A percentile compares a stretch with the other conserved stretches of the same genome.
Evolutionary conservation across 2,797 vertebrate genomes (phyloP).

Genomic region (Argentina silus): DNA sequence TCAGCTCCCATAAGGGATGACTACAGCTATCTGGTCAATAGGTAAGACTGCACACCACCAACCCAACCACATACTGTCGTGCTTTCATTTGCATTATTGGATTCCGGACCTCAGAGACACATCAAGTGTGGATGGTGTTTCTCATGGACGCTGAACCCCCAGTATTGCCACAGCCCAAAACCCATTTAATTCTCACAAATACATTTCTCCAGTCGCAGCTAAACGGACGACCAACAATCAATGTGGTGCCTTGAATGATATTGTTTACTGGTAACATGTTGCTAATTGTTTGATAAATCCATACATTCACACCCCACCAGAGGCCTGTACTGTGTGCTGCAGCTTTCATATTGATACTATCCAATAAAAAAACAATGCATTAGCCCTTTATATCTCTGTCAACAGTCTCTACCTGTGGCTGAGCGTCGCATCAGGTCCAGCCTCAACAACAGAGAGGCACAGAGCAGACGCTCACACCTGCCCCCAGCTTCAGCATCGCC

Average conservation of each 20-base stretch:
- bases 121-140: neutral
- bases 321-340: neutral
- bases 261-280: too few relatives aligned
- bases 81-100: neutral
- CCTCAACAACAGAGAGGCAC: conserved; percentile 47
- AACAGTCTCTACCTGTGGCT: conserved; percentile 68
- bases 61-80: neutral
- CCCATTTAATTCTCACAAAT: too few relatives aligned
- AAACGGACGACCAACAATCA: too few relatives aligned
- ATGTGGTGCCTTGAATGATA: too few relatives aligned
- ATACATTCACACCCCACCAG: too few relatives aligned
- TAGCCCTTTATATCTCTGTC: neutral
- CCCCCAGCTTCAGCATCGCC: neutral
- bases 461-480: conserved; percentile 28
- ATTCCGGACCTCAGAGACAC: neutral
- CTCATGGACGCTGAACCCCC: neutral
- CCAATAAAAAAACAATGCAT: neutral
- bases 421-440: conserved; percentile 22
- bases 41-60: conserved; percentile 14
- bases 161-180: too few relatives aligned
- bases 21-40: conserved; percentile 41
- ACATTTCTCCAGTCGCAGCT: too few relatives aligned
- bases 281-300: too few relatives aligned
- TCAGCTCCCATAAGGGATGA: conserved; percentile 15
- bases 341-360: neutral